phyloP scores from a whole-genome alignment of 2,888 invertebrate species.

The Cyclophora punctaria region DNA sequence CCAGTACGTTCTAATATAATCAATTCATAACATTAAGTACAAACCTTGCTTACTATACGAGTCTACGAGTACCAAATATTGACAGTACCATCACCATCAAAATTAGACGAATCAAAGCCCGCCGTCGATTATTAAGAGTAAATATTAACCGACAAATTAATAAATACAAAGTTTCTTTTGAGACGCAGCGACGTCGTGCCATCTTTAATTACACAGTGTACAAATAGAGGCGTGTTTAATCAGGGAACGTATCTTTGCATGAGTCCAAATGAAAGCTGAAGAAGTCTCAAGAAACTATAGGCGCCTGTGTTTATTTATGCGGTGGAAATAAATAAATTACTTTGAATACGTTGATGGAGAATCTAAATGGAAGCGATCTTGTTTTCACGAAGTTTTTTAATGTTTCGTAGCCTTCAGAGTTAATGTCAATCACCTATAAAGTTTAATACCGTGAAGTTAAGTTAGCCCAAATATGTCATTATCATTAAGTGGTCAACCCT shows the following conservation, averaged over 20 bases:
- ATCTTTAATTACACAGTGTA: conserved; percentile 63
- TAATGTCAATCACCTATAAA: too few species aligned
- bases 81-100: background rate
- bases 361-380: conserved; percentile 20
- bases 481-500: too few species aligned
- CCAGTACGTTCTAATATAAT: too few species aligned
- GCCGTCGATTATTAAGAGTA: conserved; percentile 59
- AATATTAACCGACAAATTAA: conserved; percentile 68
- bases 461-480: too few species aligned
- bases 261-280: conserved; percentile 61
- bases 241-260: conserved; percentile 63
- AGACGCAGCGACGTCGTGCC: conserved; percentile 43
- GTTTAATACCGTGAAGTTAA: too few species aligned
- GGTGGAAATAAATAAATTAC: conserved; percentile 41
- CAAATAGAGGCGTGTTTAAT: conserved; percentile 64
- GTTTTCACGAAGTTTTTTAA: background rate
- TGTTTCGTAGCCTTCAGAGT: too few species aligned
- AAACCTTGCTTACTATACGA: too few species aligned
- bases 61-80: background rate
- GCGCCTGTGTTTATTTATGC: conserved; percentile 45
- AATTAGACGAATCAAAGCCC: conserved; percentile 26
- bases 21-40: too few species aligned
- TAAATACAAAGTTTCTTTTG: conserved; percentile 70
- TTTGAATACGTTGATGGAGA: conserved; percentile 21
- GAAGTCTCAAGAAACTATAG: conserved; percentile 67